These are phyloP conservation scores for Smittia sp. DNA, from an alignment of 2,888 invertebrate species.

Conservation along the genomic window DNA sequence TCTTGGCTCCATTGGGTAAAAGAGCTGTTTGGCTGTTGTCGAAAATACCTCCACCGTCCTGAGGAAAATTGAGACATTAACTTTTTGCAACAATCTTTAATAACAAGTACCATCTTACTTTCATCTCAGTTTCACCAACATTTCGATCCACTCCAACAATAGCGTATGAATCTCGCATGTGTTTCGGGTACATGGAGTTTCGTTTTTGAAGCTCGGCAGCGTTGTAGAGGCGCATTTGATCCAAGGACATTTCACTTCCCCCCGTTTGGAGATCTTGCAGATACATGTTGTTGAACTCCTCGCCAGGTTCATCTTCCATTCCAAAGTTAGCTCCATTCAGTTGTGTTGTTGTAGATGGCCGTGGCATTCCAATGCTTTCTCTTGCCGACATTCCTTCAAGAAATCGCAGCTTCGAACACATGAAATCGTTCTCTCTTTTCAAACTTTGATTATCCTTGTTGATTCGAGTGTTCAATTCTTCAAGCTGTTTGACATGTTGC, in stretches of 20 bases:
- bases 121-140: constrained; percentile 65
- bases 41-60: constrained; percentile 2
- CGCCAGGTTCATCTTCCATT: constrained; percentile 85
- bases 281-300: constrained; percentile 78
- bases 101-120: constrained; percentile 56
- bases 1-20: constrained; percentile 49
- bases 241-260: constrained; percentile 55
- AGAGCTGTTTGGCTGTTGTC: constrained; percentile 52
- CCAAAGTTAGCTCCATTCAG: constrained; percentile 53
- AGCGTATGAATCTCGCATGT: constrained; percentile 80
- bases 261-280: constrained; percentile 62
- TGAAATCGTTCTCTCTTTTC: constrained; percentile 48
- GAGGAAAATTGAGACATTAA: neutral
- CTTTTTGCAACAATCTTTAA: neutral
- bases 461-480: neutral
- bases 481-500: neutral
- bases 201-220: constrained; percentile 72
- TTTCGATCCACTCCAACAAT: constrained; percentile 69
- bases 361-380: neutral
- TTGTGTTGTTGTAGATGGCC: constrained; percentile 29
- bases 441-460: neutral
- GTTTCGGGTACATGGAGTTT: constrained; percentile 80
- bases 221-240: neutral
- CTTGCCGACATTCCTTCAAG: constrained; percentile 32
- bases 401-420: constrained; percentile 49